Percentiles rank a stretch among this genome's conserved stretches.
Conservation (phyloP, 2,888 invertebrate species). For the Glyphotaelius pellucidus region DNA sequence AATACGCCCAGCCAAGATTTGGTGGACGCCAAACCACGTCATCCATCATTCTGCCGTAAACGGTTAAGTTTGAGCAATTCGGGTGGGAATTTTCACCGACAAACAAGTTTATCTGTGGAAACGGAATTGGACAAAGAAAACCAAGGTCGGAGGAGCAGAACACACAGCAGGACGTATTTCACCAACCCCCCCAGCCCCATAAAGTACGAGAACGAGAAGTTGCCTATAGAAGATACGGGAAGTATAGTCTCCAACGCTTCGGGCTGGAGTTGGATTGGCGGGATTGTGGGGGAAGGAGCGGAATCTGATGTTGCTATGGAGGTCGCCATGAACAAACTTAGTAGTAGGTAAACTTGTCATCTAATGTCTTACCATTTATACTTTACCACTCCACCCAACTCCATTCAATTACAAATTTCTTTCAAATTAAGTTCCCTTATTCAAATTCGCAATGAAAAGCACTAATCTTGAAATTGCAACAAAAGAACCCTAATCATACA, state of each 20-base stretch:
- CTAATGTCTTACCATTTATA: constrained; percentile 52
- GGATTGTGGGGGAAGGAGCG: constrained; percentile 84
- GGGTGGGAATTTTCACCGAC: constrained; percentile 42
- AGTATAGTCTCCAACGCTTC: constrained; percentile 82
- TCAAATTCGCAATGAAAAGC: neutral
- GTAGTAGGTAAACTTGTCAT: constrained; percentile 84
- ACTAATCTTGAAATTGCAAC: no score
- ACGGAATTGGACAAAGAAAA: constrained; percentile 47
- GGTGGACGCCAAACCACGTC: constrained; percentile 7
- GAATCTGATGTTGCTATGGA: constrained; percentile 82
- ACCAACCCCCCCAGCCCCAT: constrained; percentile 73
- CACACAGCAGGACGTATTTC: constrained; percentile 53
- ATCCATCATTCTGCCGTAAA: constrained; percentile 45
- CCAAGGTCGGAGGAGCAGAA: constrained; percentile 51
- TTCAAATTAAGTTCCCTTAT: neutral
- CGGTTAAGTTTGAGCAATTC: constrained; percentile 49
- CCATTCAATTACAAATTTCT: neutral
- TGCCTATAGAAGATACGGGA: constrained; percentile 80
- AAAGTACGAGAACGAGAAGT: constrained; percentile 78
- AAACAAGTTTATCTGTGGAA: constrained; percentile 50
- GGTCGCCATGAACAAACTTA: constrained; percentile 86
- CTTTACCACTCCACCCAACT: neutral
- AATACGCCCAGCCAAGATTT: constrained; percentile 26
- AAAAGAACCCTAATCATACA: neutral
- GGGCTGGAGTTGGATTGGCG: constrained; percentile 92